Evolutionary conservation across 2,113 vertebrate species (phyloP).

Genomic region (Hippocampus guttulatus): DNA sequence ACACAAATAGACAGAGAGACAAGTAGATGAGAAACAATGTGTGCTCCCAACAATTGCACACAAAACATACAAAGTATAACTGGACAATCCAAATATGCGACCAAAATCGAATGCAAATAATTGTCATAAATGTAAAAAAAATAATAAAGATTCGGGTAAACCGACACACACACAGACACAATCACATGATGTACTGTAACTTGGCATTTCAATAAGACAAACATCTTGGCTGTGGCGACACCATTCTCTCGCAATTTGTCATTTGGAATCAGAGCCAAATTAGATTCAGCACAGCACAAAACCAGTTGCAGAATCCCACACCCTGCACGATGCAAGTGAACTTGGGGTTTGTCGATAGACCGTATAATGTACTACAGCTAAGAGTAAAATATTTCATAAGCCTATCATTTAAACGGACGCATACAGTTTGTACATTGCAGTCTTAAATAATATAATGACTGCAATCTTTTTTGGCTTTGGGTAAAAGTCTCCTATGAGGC

Average conservation of each 20-base stretch:
- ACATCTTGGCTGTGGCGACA: no score
- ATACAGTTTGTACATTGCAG: not conserved
- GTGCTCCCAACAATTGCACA: not conserved
- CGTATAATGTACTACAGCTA: no score
- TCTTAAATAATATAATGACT: not conserved
- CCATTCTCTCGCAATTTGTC: not conserved
- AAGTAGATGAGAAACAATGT: not conserved
- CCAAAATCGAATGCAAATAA: not conserved
- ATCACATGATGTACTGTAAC: no score
- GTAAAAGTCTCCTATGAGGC: constrained; percentile 27
- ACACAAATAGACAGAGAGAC: constrained; percentile 11
- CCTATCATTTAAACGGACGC: no score
- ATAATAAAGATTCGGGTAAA: no score
- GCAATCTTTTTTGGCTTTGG: constrained; percentile 24
- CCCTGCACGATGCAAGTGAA: not conserved
- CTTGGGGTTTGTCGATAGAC: not conserved
- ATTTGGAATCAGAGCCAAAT: not conserved
- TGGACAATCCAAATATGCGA: not conserved
- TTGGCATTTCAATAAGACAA: no score
- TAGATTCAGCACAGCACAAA: not conserved
- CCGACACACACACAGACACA: no score
- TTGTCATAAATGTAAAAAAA: not conserved
- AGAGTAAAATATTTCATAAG: no score
- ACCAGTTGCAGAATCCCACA: not conserved
- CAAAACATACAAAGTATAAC: no score